Base-by-base conservation (phyloP, 2,113 vertebrate genomes). In the Amblyornis subalaris region DNA sequence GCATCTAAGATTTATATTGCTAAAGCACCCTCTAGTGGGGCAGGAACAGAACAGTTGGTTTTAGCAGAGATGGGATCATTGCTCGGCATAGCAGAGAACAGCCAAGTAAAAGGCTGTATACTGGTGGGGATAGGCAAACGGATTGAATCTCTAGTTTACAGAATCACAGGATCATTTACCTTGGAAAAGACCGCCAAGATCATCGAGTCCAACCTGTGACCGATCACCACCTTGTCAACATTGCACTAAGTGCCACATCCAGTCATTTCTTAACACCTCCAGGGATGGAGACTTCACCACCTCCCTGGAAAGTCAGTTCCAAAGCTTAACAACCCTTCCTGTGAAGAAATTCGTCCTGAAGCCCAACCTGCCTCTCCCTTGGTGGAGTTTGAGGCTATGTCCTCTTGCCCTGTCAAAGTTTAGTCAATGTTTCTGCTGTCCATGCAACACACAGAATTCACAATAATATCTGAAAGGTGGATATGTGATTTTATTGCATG, bases 1-100 rank as follows among this genome's bases (percentile, higher is more conserved):
- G 51, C 71, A 44, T 75, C 67, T 60, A 95, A 97, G 97, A 98
- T 98, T 96, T 92, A 93, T 95, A 97, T 97, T 97, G 94, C 86
- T 97, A 97, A 98, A 97, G 98, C 97, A 92, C 98, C 98, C 98
- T 98, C 98, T 98, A 97, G 98, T 97, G 98, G 98, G 96, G n/a
- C 60, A 85, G 57, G 33, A 67, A 66, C 81, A 81, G 93, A 97
- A 97, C 89, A 90, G 85, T 48, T 40, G 11, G 3, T 83, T 94
- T 94, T n/a, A 69, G 58, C 71, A 9, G 20, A 22, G 60, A 40
- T 35, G 8, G 29, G 16, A n/a, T 89, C 78, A 25, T 73, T 57
- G 24, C 44, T 86, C 29, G 66, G 14, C 4, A 0, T 23, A 2
- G 28, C 26, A 53, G 21, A 58, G 60, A 88, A 35, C 0, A 53